phyloP scores from a whole-genome alignment of 2,113 vertebrate genomes.

The Phodopus roborovskii region DNA sequence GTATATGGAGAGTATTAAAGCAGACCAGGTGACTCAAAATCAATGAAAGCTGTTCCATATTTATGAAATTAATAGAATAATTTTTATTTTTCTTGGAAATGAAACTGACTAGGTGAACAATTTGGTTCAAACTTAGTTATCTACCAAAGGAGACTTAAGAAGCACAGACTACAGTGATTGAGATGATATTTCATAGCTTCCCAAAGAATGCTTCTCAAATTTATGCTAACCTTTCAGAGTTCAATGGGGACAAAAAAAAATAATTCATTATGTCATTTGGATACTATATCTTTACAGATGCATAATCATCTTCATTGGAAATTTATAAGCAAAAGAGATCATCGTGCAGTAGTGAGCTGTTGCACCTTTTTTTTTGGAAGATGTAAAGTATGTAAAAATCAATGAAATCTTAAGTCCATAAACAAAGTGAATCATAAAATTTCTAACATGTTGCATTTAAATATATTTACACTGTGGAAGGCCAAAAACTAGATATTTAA shows the following conservation, averaged over 20 bases:
- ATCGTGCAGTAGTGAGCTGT: neutral
- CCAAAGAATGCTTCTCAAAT: neutral
- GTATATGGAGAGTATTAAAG: neutral
- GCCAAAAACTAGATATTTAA: neutral
- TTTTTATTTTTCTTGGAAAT: neutral
- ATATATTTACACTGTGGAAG: neutral
- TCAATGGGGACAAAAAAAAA: neutral
- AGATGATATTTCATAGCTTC: neutral
- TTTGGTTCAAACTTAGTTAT: neutral
- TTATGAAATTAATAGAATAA: neutral
- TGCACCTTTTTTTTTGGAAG: neutral
- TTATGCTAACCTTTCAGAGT: neutral
- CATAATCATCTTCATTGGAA: neutral
- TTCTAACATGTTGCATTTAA: neutral
- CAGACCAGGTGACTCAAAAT: neutral
- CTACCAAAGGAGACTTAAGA: neutral
- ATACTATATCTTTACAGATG: neutral
- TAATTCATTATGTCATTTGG: neutral
- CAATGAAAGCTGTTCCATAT: neutral
- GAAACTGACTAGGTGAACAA: neutral
- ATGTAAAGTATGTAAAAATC: neutral
- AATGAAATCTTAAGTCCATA: neutral
- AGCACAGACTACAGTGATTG: neutral
- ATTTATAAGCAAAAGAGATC: neutral
- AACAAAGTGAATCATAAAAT: neutral